Evolutionary conservation across 1,140 invertebrate genomes (phyloP).

Genomic region (Papilio xuthus): DNA sequence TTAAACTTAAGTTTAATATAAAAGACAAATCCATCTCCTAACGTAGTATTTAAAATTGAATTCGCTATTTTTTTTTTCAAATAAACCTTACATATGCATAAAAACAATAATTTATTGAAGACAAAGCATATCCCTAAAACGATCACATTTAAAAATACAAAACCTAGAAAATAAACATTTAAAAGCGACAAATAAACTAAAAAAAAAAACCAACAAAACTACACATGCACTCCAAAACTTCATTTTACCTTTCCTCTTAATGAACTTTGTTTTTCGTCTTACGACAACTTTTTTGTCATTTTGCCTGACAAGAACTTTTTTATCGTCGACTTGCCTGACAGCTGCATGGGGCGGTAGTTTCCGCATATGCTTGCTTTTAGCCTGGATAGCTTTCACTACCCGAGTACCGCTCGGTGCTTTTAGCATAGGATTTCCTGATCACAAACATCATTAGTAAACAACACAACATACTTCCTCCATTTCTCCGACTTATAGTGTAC

Average conservation of each 20-base stretch:
- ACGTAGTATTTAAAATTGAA: too few species aligned
- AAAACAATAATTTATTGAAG: too few species aligned
- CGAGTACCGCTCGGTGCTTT: not conserved
- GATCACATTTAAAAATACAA: not conserved
- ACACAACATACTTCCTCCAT: too few species aligned
- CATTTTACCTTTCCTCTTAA: constrained; percentile 69
- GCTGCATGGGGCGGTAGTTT: constrained; percentile 48
- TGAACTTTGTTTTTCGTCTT: constrained; percentile 54
- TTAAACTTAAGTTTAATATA: too few species aligned
- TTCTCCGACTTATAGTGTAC: too few species aligned
- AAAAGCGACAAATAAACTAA: constrained; percentile 32
- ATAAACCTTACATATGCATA: too few species aligned
- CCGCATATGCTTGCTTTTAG: not conserved
- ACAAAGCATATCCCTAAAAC: too few species aligned
- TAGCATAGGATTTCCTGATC: constrained; percentile 8
- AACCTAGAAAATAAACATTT: not conserved
- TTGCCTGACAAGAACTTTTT: constrained; percentile 56
- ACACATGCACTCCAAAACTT: constrained; percentile 41
- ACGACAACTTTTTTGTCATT: constrained; percentile 44
- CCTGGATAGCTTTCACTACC: constrained; percentile 6
- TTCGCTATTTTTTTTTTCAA: too few species aligned
- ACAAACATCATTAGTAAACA: not conserved
- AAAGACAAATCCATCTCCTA: too few species aligned
- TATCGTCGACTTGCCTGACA: constrained; percentile 56
- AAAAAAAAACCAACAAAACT: constrained; percentile 24